Percentiles rank a stretch among this genome's conserved stretches.
phyloP scores from a whole-genome alignment of 2,113 vertebrate species.

The Mus pahari region DNA sequence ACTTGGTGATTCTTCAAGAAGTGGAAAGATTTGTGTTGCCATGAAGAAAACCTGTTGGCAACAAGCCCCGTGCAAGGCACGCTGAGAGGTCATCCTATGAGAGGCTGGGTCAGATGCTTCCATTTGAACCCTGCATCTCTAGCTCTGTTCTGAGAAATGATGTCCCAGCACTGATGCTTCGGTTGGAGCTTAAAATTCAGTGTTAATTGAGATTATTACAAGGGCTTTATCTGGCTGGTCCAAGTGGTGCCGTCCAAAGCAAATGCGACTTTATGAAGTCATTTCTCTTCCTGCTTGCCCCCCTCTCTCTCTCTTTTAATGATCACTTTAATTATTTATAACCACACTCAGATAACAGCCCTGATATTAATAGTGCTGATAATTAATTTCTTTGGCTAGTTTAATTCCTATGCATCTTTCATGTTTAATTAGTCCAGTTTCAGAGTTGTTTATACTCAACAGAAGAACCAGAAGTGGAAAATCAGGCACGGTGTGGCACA shows the following conservation, averaged over 20 bases:
- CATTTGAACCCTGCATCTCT: not conserved
- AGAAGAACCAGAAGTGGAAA: not conserved
- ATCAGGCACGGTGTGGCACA: not conserved
- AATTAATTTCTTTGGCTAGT: constrained; percentile 31
- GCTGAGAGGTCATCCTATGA: not conserved
- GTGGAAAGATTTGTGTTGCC: not conserved
- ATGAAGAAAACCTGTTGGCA: not conserved
- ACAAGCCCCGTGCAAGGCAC: not conserved
- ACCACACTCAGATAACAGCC: not conserved
- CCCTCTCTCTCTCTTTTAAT: not conserved
- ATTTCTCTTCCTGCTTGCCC: not conserved
- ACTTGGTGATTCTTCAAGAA: not conserved
- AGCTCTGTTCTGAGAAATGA: constrained; percentile 18
- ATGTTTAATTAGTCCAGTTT: constrained; percentile 57
- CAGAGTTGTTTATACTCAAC: not conserved
- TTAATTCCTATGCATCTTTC: constrained; percentile 49
- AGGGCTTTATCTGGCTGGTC: not conserved
- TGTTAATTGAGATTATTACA: not conserved
- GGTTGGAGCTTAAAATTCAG: not conserved
- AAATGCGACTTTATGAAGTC: not conserved
- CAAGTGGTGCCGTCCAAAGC: not conserved
- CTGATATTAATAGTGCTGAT: not conserved
- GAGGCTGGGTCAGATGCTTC: not conserved
- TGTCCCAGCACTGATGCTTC: not conserved
- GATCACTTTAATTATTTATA: constrained; percentile 57